Evolutionary conservation across 2,113 vertebrate genomes (phyloP).

Genomic region (Chaetorhynchus papuensis): DNA sequence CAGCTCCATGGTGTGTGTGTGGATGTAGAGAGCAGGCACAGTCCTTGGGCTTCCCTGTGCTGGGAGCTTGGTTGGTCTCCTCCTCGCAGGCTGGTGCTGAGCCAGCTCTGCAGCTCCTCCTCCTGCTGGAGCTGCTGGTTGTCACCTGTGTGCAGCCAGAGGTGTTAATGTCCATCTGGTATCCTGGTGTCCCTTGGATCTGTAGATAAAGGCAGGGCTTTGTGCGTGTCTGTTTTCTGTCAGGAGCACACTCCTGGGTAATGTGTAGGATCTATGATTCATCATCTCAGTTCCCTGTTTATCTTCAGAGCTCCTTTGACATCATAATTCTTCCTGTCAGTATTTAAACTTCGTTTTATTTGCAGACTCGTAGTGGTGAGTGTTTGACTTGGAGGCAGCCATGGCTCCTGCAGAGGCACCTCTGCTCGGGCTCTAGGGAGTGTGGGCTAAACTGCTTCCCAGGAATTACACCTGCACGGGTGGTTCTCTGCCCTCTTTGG

Average conservation of each 20-base stretch:
- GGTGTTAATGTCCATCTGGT: fast-evolving
- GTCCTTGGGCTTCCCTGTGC: background rate
- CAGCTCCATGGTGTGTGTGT: no score
- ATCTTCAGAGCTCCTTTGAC: background rate
- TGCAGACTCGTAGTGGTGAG: background rate
- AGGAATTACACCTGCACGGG: background rate
- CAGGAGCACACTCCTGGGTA: background rate
- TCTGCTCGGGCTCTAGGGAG: fast-evolving
- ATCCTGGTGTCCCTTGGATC: background rate
- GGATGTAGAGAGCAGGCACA: background rate
- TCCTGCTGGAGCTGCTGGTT: background rate
- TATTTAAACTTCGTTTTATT: background rate
- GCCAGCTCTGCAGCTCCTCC: background rate
- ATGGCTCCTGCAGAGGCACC: fast-evolving
- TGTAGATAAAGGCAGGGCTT: background rate
- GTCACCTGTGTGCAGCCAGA: background rate
- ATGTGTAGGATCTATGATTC: background rate
- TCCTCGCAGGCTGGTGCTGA: background rate
- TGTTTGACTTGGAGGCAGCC: background rate
- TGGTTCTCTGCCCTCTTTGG: background rate
- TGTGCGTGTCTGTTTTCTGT: background rate
- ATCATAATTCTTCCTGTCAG: background rate
- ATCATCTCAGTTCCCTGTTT: background rate
- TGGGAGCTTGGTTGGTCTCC: background rate
- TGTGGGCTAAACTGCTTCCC: fast-evolving